These are phyloP conservation scores for Drusus annulatus DNA, from an alignment of 1,140 invertebrate genomes.

Conservation along the genomic window DNA sequence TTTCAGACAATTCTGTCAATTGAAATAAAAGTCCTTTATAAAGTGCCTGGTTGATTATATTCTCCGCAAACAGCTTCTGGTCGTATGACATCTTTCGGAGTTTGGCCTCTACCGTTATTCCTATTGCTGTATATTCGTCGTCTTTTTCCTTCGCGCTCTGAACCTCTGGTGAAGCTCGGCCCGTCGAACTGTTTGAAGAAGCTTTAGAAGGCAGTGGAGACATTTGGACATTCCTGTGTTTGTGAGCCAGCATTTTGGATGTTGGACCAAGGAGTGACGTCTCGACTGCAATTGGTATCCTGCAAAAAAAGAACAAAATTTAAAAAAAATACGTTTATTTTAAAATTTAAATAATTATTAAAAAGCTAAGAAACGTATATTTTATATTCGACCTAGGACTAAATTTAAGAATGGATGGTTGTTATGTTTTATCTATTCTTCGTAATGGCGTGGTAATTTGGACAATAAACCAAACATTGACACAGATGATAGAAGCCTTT, in stretches of 20 bases:
- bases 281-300: background rate
- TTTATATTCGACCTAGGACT: no score
- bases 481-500: no score
- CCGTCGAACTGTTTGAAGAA: background rate
- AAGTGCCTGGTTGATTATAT: slow-evolving; percentile 56
- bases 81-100: slow-evolving; percentile 55
- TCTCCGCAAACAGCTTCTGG: slow-evolving; percentile 55
- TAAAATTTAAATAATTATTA: no score
- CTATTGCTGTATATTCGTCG: slow-evolving; percentile 58
- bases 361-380: no score
- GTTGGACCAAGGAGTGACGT: slow-evolving; percentile 38
- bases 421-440: no score
- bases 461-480: no score
- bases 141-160: slow-evolving; percentile 30
- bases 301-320: background rate
- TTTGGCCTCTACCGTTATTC: slow-evolving; percentile 55
- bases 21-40: slow-evolving; percentile 56
- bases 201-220: slow-evolving; percentile 12
- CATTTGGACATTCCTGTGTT: slow-evolving; percentile 31
- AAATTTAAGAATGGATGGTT: no score
- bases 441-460: no score
- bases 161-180: background rate
- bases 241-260: slow-evolving; percentile 51
- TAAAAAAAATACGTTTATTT: background rate
- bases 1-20: slow-evolving; percentile 44